Base-by-base conservation (phyloP, 2,888 invertebrate genomes). In the Ommatoiulus sabulosus region DNA sequence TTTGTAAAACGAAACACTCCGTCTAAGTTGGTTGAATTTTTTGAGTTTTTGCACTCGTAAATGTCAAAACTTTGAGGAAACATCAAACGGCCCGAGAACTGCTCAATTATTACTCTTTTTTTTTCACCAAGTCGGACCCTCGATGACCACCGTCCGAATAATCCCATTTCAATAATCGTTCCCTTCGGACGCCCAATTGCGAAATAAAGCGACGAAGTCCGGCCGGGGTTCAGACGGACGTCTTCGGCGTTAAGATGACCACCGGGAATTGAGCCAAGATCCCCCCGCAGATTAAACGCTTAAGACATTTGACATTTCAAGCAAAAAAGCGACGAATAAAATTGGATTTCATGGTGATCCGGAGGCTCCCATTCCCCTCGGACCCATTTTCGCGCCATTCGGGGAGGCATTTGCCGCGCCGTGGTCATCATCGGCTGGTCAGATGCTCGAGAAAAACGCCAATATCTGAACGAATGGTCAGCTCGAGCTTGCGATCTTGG, bases 221-320 rank as follows among this genome's bases (percentile, higher is more conserved):
- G 72, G 20, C 72, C 20, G n/a, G 72, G n/a, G 72, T 1, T 72
- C 4, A 1, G 63, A 20, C n/a, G 63, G 63, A 63, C 63, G 46
- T 46, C 46, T 72, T 24, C 72, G 72, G 8, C 72, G 72, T 24
- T 24, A 24, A 72, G 72, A 72, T 72, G 72, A 72, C 72, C 72
- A 7, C 4, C 72, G 72, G 72, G 72, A 72, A 72, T 72, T 72
- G 20, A 20, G 17, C 72, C 72, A 6, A 72, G 72, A 72, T 72
- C 72, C 72, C 72, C 72, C 72, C 17, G 57, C 72, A 85, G 85
- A 85, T 85, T 44, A 85, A 85, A 85, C 85, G 43, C 44, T 46
- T 46, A 85, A 85, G 46, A 46, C 85, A 85, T 44, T 85, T 85
- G 85, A 43, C 85, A 85, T 85, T 85, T 44, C 44, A n/a, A 10